phyloP scores from a whole-genome alignment of 1,140 invertebrate species.

The Drosophila athabasca region DNA sequence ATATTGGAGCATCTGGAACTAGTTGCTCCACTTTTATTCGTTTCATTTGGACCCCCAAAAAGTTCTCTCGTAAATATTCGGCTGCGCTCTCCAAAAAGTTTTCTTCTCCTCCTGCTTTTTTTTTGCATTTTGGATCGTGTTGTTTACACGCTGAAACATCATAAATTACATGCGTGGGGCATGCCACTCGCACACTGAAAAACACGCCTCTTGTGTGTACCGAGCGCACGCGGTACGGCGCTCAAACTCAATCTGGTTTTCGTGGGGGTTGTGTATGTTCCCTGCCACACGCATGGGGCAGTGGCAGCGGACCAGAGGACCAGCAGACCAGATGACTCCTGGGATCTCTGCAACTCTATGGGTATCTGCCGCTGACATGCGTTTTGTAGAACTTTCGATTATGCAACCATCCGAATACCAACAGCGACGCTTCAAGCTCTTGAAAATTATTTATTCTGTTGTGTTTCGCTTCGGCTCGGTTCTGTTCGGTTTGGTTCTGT shows the following conservation, averaged over 20 bases:
- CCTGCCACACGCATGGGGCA: not conserved
- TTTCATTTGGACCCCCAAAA: constrained; percentile 6
- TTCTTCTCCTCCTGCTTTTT: constrained; percentile 27
- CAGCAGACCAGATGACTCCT: not conserved
- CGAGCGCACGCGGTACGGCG: constrained; percentile 15
- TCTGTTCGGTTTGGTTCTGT: constrained; percentile 34
- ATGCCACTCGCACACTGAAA: constrained; percentile 46
- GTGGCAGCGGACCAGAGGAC: not conserved
- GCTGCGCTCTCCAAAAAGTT: constrained; percentile 26
- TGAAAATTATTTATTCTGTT: constrained; percentile 39
- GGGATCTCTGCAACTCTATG: too few species aligned
- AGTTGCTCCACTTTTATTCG: constrained; percentile 48
- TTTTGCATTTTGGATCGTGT: constrained; percentile 64
- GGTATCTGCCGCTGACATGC: constrained; percentile 31
- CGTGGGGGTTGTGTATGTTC: constrained; percentile 2
- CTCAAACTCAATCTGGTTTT: constrained; percentile 67
- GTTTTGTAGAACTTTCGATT: constrained; percentile 38
- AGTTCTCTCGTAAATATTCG: constrained; percentile 45
- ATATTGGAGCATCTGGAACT: constrained; percentile 36
- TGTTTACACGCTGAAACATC: constrained; percentile 80
- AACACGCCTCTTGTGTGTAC: constrained; percentile 72
- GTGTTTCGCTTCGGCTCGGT: constrained; percentile 14
- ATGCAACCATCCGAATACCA: constrained; percentile 16
- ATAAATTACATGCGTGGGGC: constrained; percentile 80
- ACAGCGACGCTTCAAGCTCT: constrained; percentile 2